Conservation (phyloP, 2,888 invertebrate species). For the Drepana falcataria region DNA sequence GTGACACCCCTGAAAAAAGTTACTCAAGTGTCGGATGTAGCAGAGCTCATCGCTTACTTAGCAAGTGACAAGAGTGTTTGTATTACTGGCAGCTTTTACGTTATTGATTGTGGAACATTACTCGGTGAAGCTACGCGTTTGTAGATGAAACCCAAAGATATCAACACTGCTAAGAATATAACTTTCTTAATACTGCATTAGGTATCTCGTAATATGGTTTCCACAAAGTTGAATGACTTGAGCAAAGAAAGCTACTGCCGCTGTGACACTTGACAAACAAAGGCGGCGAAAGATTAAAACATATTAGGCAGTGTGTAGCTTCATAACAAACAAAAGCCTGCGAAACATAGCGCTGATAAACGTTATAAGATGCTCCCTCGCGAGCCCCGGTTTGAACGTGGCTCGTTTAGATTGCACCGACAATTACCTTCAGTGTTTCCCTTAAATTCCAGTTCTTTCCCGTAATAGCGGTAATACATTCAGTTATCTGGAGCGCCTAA, state of each 20-base stretch:
- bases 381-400: conserved; percentile 32
- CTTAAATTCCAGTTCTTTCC: conserved; percentile 54
- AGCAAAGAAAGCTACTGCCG: conserved; percentile 42
- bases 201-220: conserved; percentile 25
- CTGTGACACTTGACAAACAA: conserved; percentile 47
- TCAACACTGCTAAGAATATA: too few species aligned
- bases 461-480: conserved; percentile 62
- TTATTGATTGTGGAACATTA: conserved; percentile 51
- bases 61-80: conserved; percentile 52
- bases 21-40: conserved; percentile 44
- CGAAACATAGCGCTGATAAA: conserved; percentile 47
- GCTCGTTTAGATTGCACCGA: conserved; percentile 55
- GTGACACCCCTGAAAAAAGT: conserved; percentile 42
- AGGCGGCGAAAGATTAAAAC: conserved; percentile 55
- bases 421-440: conserved; percentile 48
- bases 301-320: conserved; percentile 41
- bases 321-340: conserved; percentile 53
- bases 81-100: conserved; percentile 48
- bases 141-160: too few species aligned
- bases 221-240: conserved; percentile 45
- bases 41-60: conserved; percentile 48
- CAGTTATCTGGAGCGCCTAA: conserved; percentile 59
- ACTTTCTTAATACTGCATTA: conserved; percentile 11
- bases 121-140: conserved; percentile 34
- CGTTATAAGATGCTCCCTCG: conserved; percentile 40